Percentiles rank a stretch among this genome's conserved stretches.
Conservation (phyloP, 2,888 invertebrate species). For the Lithophane leautieri region DNA sequence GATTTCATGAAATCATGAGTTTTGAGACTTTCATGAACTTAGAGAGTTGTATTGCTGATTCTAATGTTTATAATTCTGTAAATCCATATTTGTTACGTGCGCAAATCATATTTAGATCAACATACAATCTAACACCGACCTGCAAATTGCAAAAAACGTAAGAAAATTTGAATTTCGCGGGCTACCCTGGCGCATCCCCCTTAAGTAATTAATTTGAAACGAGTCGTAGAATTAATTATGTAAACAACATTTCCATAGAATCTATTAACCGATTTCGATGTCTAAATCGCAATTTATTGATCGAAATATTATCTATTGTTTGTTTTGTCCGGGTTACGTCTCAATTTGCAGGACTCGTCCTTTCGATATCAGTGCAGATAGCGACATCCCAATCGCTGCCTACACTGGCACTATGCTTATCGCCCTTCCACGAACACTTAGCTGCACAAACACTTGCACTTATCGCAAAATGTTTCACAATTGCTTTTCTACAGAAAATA, state of each 20-base stretch:
- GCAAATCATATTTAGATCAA: too few relatives aligned
- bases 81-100: too few relatives aligned
- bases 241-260: slow-evolving; percentile 27
- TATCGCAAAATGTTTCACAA: slow-evolving; percentile 87
- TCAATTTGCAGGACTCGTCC: slow-evolving; percentile 69
- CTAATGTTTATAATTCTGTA: too few relatives aligned
- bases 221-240: slow-evolving; percentile 11
- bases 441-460: slow-evolving; percentile 83
- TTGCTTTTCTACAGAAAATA: slow-evolving; percentile 71
- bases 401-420: slow-evolving; percentile 79
- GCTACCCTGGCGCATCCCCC: too few relatives aligned
- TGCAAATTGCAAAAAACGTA: too few relatives aligned
- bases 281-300: slow-evolving; percentile 27
- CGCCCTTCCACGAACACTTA: slow-evolving; percentile 85
- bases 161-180: too few relatives aligned
- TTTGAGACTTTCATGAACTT: too few relatives aligned
- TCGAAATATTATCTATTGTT: slow-evolving; percentile 29
- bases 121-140: too few relatives aligned
- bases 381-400: slow-evolving; percentile 83
- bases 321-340: slow-evolving; percentile 56
- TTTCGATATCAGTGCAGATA: slow-evolving; percentile 83
- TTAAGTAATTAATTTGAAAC: slow-evolving; percentile 23
- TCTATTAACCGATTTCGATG: not conserved
- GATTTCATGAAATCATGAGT: too few relatives aligned
- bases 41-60: too few relatives aligned